Conservation (phyloP, 2,888 invertebrate species). For the Brenthis ino region DNA sequence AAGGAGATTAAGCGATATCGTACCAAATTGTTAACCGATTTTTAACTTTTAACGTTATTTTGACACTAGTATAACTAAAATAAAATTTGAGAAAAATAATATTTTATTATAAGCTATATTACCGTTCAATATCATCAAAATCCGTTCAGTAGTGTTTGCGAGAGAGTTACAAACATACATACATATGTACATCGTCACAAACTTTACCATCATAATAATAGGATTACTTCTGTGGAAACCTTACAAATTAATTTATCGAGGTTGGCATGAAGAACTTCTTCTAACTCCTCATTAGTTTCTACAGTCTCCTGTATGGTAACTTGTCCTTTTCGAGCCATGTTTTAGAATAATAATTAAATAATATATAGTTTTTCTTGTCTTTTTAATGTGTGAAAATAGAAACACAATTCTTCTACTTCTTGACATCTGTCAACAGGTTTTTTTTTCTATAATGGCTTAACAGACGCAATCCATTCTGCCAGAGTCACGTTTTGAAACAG, state of each 20-base stretch:
- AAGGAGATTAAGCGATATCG: too few relatives aligned
- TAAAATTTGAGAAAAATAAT: too few relatives aligned
- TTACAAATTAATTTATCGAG: slow-evolving; percentile 64
- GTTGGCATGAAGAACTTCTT: slow-evolving; percentile 52
- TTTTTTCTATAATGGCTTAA: background rate
- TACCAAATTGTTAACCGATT: too few relatives aligned
- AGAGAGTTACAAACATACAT: background rate
- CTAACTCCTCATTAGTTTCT: slow-evolving; percentile 67
- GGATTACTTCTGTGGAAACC: slow-evolving; percentile 36
- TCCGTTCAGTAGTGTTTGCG: too few relatives aligned
- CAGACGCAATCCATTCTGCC: too few relatives aligned
- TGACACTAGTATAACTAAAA: too few relatives aligned
- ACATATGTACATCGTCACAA: background rate
- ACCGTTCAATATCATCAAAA: too few relatives aligned
- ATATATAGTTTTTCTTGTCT: too few relatives aligned
- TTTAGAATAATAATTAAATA: background rate
- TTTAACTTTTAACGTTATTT: too few relatives aligned
- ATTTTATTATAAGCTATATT: background rate
- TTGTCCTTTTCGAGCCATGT: slow-evolving; percentile 71
- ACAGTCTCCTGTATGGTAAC: slow-evolving; percentile 66
- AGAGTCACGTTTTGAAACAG: too few relatives aligned
- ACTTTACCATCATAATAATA: too few relatives aligned
- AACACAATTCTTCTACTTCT: background rate
- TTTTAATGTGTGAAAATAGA: too few relatives aligned
- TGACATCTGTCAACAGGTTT: slow-evolving; percentile 7